Evolutionary conservation across 2,888 invertebrate species (phyloP), one percentile per base, ranked within the genome.

Genomic region (Eupithecia dodoneata): DNA sequence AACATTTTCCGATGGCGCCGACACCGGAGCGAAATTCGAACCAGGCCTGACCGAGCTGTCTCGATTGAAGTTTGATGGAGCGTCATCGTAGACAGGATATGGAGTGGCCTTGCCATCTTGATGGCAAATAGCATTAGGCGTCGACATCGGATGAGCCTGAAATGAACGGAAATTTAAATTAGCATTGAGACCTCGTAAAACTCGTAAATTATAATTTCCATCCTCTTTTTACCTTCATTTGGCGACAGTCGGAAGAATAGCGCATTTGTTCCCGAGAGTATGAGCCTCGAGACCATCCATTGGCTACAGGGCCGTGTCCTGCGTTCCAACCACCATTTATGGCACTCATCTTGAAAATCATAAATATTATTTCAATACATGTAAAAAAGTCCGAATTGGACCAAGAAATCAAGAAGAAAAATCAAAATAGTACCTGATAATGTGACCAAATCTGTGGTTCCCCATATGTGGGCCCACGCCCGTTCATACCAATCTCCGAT

Each of bases 361-460:
- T 7, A 9, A 73, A 59, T 0, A 45, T 59, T 44, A 4, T 69
- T 47, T 55, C 42, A 67, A 12, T 45, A 42, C 13, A 67, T 6
- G n/a, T 44, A 7, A 44, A n/a, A 55, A 15, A 18, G 4, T 9
- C 0, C 3, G 10, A 59, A 18, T 18, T 55, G 5, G 0, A 59
- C n/a, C 18, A 18, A 18, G 3, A 18, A 59, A 59, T 18, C 41
- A 41, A 18, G 13, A 66, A 66, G 13, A 66, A 12, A 12, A 6
- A 41, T 30, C 65, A 30, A 30, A 65, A 12, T 41, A 13, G 30
- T 66, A 79, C 94, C 94, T 94, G 94, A 88, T 94, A 94, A 83
- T 94, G 94, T 74, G 93, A 86, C 94, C 94, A 95, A 91, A 94
- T 92, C 80, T 91, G 94, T 78, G 93, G 92, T 77, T 95, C 94